phyloP scores from a whole-genome alignment of 2,888 invertebrate species.

The Geophilus truncorum region DNA sequence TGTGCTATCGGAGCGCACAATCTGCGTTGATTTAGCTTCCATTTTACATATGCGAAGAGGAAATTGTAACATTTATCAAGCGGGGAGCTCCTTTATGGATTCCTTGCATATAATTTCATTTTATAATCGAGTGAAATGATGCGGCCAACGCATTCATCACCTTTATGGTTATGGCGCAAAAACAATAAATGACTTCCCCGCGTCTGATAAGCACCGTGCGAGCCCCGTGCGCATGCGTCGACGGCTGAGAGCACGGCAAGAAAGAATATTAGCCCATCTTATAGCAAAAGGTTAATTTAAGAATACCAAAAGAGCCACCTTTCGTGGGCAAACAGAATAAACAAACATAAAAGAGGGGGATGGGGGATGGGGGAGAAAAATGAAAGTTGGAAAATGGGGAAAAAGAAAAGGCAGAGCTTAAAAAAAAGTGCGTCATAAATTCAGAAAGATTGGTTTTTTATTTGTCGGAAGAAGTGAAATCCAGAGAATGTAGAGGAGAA shows the following conservation, averaged over 20 bases:
- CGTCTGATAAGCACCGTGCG: constrained; percentile 14
- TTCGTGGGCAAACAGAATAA: not conserved
- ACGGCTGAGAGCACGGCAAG: not conserved
- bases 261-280: constrained; percentile 34
- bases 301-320: constrained; percentile 14
- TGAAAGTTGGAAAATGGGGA: not conserved
- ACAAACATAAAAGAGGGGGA: not conserved
- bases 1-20: constrained; percentile 32
- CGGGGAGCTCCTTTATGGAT: constrained; percentile 36
- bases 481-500: not conserved
- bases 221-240: not conserved
- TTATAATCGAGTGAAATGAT: constrained; percentile 38
- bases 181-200: constrained; percentile 36
- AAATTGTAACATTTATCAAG: constrained; percentile 39
- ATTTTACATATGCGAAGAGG: constrained; percentile 38
- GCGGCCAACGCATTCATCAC: constrained; percentile 34
- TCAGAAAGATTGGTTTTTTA: constrained; percentile 4
- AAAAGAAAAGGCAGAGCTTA: not conserved
- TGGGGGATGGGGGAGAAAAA: not conserved
- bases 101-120: constrained; percentile 38
- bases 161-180: constrained; percentile 36
- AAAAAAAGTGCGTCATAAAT: not conserved
- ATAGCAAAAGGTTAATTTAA: constrained; percentile 31
- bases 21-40: constrained; percentile 38
- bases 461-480: constrained; percentile 10